These are phyloP conservation scores for Rhopalosiphum maidis DNA, from an alignment of 1,140 invertebrate genomes.

Conservation along the genomic window DNA sequence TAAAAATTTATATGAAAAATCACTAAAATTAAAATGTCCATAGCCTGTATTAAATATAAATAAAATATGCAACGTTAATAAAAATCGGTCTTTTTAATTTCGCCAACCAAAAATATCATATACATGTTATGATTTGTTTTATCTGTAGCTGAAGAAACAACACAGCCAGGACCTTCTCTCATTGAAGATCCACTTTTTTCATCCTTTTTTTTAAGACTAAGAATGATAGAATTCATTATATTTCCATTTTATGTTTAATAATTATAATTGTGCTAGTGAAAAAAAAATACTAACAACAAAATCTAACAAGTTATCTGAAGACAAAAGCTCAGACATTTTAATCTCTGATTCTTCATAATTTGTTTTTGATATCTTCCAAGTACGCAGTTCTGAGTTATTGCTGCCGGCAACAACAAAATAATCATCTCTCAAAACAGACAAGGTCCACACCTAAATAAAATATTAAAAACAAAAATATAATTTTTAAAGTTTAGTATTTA, in stretches of 20 bases:
- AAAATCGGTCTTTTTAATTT: no score
- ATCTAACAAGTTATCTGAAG: slow-evolving; percentile 68
- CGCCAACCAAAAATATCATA: no score
- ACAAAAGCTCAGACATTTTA: slow-evolving; percentile 56
- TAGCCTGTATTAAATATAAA: no score
- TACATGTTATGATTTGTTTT: slow-evolving; percentile 65
- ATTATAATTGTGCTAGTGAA: slow-evolving; percentile 56
- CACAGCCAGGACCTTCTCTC: slow-evolving; percentile 76
- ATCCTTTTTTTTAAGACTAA: slow-evolving; percentile 74
- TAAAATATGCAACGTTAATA: no score
- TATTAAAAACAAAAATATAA: neutral
- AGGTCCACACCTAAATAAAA: slow-evolving; percentile 78
- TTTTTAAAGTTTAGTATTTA: neutral
- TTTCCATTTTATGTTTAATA: neutral
- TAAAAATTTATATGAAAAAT: no score
- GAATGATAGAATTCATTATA: slow-evolving; percentile 58
- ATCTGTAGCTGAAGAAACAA: slow-evolving; percentile 73
- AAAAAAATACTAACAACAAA: slow-evolving; percentile 63
- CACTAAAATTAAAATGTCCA: no score
- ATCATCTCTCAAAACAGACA: slow-evolving; percentile 80
- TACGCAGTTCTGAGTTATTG: slow-evolving; percentile 81
- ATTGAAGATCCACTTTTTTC: slow-evolving; percentile 78
- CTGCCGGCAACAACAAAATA: slow-evolving; percentile 85
- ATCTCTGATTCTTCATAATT: slow-evolving; percentile 66
- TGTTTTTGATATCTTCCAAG: slow-evolving; percentile 73